Evolutionary conservation across 2,113 vertebrate species (phyloP).

Genomic region (Rattus rattus): DNA sequence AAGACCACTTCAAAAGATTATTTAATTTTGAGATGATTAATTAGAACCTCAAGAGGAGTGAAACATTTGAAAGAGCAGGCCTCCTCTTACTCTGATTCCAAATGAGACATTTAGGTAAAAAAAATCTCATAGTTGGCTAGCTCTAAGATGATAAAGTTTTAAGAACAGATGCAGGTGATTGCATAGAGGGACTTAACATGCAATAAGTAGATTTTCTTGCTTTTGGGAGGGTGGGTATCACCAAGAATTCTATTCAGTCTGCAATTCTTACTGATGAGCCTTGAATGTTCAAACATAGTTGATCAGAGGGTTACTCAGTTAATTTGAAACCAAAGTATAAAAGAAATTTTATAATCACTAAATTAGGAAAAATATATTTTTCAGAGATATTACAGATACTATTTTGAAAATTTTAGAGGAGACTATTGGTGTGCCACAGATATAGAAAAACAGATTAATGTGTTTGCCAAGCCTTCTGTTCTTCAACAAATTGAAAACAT

Average conservation of each 20-base stretch:
- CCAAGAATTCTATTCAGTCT: neutral
- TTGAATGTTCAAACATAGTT: neutral
- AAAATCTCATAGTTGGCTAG: conserved; percentile 18
- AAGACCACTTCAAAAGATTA: conserved; percentile 4
- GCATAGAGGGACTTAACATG: neutral
- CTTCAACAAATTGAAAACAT: conserved; percentile 63
- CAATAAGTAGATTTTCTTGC: conserved; percentile 3
- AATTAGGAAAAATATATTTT: conserved; percentile 48
- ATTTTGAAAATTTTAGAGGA: conserved; percentile 66
- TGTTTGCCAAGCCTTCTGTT: conserved; percentile 69
- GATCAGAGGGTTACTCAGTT: neutral
- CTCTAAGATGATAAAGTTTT: neutral
- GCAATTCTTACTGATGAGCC: neutral
- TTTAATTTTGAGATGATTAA: conserved; percentile 40
- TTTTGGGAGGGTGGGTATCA: neutral
- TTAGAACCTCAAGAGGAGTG: conserved; percentile 29
- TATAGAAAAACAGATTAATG: conserved; percentile 66
- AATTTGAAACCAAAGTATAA: conserved; percentile 37
- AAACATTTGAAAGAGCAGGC: conserved; percentile 37
- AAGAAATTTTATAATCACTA: conserved; percentile 54
- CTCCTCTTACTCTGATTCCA: conserved; percentile 4
- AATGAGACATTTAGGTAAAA: conserved; percentile 28
- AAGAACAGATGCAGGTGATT: conserved; percentile 22
- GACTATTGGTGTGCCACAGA: conserved; percentile 31
- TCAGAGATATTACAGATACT: conserved; percentile 54